Percentiles rank a stretch among this genome's conserved stretches.
phyloP scores from a whole-genome alignment of 2,888 invertebrate species.

The Syrista parreyssii region DNA sequence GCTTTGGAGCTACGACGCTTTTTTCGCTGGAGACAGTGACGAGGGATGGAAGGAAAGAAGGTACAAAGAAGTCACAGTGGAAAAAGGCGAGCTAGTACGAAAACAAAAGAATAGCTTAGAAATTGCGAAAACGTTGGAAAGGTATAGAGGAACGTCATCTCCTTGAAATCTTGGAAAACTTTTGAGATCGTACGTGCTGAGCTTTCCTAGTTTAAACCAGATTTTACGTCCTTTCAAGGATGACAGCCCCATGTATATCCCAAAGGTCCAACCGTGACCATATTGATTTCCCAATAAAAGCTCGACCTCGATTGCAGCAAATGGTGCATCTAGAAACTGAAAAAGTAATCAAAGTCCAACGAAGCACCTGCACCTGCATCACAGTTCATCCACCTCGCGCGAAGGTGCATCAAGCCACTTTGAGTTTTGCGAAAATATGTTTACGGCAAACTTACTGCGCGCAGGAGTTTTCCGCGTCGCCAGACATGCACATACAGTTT shows the following conservation, averaged over 20 bases:
- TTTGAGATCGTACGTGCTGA: background rate
- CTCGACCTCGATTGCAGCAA: background rate
- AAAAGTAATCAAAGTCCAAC: background rate
- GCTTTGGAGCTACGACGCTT: background rate
- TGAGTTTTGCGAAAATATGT: background rate
- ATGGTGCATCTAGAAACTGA: background rate
- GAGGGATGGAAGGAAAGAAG: background rate
- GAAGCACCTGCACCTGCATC: background rate
- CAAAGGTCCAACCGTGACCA: background rate
- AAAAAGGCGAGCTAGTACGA: background rate
- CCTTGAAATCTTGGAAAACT: background rate
- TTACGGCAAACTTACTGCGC: background rate
- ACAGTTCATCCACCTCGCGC: background rate
- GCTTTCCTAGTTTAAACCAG: background rate
- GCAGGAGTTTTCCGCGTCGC: background rate
- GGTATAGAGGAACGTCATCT: background rate
- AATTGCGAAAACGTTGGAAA: background rate
- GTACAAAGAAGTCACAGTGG: background rate
- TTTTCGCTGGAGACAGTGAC: background rate
- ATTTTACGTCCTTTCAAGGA: background rate
- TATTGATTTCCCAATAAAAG: slow-evolving; percentile 5
- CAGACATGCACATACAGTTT: background rate
- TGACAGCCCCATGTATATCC: background rate
- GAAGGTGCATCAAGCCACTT: background rate
- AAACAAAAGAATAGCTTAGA: background rate